Percentiles rank a stretch among this genome's conserved stretches.
phyloP scores from a whole-genome alignment of 2,113 vertebrate genomes.

The Pardalotus punctatus region DNA sequence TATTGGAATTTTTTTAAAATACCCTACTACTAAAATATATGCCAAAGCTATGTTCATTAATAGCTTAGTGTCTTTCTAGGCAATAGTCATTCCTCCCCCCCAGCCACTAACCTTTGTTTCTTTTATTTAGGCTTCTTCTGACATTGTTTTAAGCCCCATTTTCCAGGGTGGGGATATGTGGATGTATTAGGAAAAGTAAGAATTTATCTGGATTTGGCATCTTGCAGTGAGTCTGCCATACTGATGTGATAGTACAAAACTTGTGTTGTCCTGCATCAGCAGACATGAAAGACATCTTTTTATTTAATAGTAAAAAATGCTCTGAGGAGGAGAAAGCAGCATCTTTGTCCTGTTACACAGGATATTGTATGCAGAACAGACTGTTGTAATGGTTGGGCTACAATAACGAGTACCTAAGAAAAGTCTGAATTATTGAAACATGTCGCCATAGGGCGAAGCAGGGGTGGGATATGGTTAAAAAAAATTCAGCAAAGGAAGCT shows the following conservation, averaged over 20 bases:
- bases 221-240: accelerated
- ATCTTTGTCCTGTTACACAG: neutral
- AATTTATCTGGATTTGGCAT: neutral
- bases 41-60: neutral
- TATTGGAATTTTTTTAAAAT: neutral
- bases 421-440: neutral
- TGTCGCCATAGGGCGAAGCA: accelerated
- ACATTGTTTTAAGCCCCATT: neutral
- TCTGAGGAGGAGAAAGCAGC: neutral
- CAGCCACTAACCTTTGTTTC: neutral
- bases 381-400: neutral
- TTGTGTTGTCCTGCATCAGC: neutral
- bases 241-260: neutral
- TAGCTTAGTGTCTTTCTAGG: neutral
- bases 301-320: neutral
- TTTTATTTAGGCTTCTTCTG: neutral
- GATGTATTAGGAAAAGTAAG: neutral
- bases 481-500: neutral
- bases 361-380: neutral
- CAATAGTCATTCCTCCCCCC: neutral
- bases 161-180: neutral
- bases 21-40: neutral
- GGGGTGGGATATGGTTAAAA: neutral
- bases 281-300: neutral
- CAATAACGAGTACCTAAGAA: neutral